Conservation (phyloP, 2,797 vertebrate genomes). For the Cryptoblepharus egeriae region DNA sequence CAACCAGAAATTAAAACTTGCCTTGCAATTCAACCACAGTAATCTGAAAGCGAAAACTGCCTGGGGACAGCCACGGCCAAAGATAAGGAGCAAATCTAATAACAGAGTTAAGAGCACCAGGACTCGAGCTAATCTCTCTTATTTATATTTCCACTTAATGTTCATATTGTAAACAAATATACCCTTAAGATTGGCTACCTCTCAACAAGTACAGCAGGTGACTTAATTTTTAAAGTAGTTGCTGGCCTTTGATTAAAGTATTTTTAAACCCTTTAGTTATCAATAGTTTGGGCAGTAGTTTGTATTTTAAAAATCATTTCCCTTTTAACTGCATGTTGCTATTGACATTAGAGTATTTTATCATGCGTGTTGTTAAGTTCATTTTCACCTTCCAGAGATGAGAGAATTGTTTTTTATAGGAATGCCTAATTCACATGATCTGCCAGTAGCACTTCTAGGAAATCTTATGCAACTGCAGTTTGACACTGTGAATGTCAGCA, state of each 20-base stretch:
- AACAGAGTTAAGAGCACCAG: constrained; percentile 22
- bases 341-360: constrained; percentile 27
- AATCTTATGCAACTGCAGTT: not conserved
- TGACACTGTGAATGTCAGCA: not conserved
- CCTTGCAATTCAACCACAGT: not conserved
- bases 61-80: not conserved
- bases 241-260: constrained; percentile 48
- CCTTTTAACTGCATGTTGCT: constrained; percentile 30
- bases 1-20: not conserved
- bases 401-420: not conserved
- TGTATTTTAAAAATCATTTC: constrained; percentile 4
- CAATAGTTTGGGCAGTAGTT: not conserved
- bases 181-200: constrained; percentile 25
- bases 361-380: constrained; percentile 13
- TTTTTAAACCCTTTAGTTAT: constrained; percentile 18
- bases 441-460: constrained; percentile 9
- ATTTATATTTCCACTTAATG: constrained; percentile 71
- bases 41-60: not conserved
- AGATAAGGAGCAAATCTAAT: constrained; percentile 38
- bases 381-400: constrained; percentile 26
- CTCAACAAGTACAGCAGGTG: not conserved
- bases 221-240: not conserved
- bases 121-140: constrained; percentile 46
- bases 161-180: constrained; percentile 54
- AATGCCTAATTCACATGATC: not conserved